Base-by-base conservation (phyloP, 1,140 invertebrate genomes). In the Orius insidiosus region DNA sequence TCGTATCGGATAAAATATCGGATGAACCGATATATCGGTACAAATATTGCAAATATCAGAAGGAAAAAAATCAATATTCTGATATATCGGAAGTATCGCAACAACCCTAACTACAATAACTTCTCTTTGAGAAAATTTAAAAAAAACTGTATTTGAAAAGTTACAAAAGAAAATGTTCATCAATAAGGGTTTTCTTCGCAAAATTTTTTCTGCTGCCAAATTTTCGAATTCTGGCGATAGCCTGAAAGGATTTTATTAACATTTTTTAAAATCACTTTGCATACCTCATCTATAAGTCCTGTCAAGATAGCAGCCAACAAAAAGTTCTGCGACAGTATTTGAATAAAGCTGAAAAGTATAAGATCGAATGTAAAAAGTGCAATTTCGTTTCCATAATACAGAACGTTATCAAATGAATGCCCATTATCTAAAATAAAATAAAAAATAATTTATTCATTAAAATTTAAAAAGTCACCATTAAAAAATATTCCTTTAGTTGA, bases 371-470 rank as follows among this genome's bases (percentile, higher is more conserved):
- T 68, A 24, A 76, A 62, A 8, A 85, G 59, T 5, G 71, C 70
- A 61, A 71, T 69, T 63, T 87, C 85, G 55, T 85, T 75, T 11
- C 86, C 79, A 63, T 78, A 73, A 54, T 85, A 75, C 47, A 85
- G 61, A 7, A 75, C 68, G 35, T 64, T 58, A 56, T 75, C 72
- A 63, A 85, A 85, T 1, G 74, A 72, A 59, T 76, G 68, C 14
- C 74, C 73, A 58, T 74, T 71, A 63, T 82, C 78, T 80, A 57
- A 18, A 66, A 67, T 49, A 55, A 53, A 61, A 50, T 5, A 58
- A 52, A 47, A n/a, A n/a, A n/a, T n/a, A n/a, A n/a, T n/a, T n/a
- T n/a, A n/a, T n/a, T n/a, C 52, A 46, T 40, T 52, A 48, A 43
- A 40, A n/a, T n/a, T n/a, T n/a, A n/a, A n/a, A n/a, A 15, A 47